Evolutionary conservation across 1,140 invertebrate genomes (phyloP), one percentile per base, ranked within the genome.

Genomic region (Battus philenor): DNA sequence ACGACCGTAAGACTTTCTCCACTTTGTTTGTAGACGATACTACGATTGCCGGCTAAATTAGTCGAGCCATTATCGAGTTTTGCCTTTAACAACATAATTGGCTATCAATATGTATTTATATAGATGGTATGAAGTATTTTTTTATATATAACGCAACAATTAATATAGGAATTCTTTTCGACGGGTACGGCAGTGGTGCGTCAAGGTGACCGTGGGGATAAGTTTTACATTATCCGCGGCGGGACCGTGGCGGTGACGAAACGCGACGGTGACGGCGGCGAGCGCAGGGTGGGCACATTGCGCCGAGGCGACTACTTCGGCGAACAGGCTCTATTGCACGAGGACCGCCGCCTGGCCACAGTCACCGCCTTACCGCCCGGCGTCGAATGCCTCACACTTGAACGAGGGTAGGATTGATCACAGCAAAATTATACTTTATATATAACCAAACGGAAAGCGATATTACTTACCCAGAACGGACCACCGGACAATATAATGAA

Each of bases 171-270:
- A 68, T 94, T 95, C 66, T 98, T 95, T 76, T 90, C 92, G 33
- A 89, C 93, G 11, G 95, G 93, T 4, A 93, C 94, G 0, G 92
- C 91, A 55, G 97, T 99, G 47, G 92, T 99, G n/a, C 86, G 94
- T 4, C 95, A 99, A 85, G 97, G 97, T 0, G 96, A 97, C 32
- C 90, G 90, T 45, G 97, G 97, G 2, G 96, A 99, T 74, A 97
- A 97, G 58, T 99, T 99, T 83, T 99, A 95, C 71, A 97, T 99
- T 47, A 97, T 99, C 48, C 93, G 95, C 46, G 93, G 94, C 10
- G 97, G 97, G 7, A 93, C 92, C 50, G 96, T 97, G 13, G 90
- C 91, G 39, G 91, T 95, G 39, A 93, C 90, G 0, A 93, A 93
- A 68, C 76, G 88, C 31, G 84, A 86, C 24, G 86, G 89, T 10